phyloP scores from a whole-genome alignment of 2,888 invertebrate species.

The Agonum fuliginosum region DNA sequence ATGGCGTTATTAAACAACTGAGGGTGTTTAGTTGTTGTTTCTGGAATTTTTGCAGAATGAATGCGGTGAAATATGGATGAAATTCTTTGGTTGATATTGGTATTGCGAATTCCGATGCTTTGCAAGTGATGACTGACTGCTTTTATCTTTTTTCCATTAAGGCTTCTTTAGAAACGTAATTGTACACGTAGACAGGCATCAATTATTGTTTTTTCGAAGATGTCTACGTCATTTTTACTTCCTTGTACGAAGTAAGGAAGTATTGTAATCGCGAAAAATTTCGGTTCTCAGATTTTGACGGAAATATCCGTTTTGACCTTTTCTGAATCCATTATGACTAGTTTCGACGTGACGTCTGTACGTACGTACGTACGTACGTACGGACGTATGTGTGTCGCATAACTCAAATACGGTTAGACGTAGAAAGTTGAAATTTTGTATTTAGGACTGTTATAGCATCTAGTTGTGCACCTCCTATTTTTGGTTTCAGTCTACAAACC shows the following conservation, averaged over 20 bases:
- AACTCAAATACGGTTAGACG: too few species aligned
- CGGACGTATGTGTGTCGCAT: too few species aligned
- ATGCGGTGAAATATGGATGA: neutral
- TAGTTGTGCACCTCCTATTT: too few species aligned
- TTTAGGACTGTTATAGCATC: too few species aligned
- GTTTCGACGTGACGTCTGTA: too few species aligned
- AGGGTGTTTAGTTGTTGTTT: conserved; percentile 39
- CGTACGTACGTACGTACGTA: too few species aligned
- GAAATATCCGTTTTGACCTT: too few species aligned
- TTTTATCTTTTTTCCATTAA: conserved; percentile 22
- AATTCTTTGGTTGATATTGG: conserved; percentile 19
- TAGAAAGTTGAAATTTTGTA: too few species aligned
- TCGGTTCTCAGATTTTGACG: too few species aligned
- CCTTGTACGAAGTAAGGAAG: neutral
- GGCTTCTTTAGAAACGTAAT: neutral
- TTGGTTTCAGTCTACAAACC: too few species aligned
- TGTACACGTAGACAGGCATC: conserved; percentile 8
- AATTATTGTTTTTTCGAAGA: neutral
- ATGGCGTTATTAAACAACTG: conserved; percentile 35
- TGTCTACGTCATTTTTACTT: conserved; percentile 4
- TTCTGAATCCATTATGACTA: too few species aligned
- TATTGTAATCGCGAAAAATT: neutral
- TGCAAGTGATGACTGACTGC: conserved; percentile 6
- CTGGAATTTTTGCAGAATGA: conserved; percentile 14
- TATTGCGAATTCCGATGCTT: neutral